phyloP scores from a whole-genome alignment of 2,888 invertebrate species.

The Ormyrus rosae region DNA sequence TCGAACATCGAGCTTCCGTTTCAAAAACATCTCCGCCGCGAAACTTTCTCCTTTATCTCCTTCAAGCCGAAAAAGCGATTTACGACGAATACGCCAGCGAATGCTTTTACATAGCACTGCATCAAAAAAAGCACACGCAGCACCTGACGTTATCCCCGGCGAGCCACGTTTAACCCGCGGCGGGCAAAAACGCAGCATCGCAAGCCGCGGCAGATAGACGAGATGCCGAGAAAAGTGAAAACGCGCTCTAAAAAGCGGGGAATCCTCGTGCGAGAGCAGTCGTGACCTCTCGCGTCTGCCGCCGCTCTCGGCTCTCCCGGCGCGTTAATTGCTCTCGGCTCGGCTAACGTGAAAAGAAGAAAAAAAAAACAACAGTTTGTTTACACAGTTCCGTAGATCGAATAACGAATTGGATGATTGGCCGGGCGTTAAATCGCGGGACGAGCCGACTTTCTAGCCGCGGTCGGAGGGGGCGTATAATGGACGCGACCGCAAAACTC shows the following conservation, averaged over 20 bases:
- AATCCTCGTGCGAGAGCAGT: neutral
- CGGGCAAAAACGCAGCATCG: neutral
- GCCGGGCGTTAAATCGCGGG: conserved; percentile 1
- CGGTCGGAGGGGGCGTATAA: too few species aligned
- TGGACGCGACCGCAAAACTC: conserved; percentile 3
- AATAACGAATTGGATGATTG: conserved; percentile 29
- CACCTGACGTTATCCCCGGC: too few species aligned
- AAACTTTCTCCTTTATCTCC: too few species aligned
- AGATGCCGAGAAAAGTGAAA: conserved; percentile 7
- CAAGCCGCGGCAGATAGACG: neutral
- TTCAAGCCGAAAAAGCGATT: too few species aligned
- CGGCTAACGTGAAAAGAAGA: neutral
- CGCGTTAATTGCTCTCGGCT: neutral
- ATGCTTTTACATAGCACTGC: too few species aligned
- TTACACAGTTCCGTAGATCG: neutral
- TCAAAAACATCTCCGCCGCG: too few species aligned
- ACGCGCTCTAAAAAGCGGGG: neutral
- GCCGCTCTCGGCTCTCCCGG: neutral
- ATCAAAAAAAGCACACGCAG: too few species aligned
- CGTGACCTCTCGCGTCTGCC: neutral
- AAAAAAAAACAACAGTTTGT: neutral
- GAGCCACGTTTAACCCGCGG: neutral
- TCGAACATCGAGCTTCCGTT: too few species aligned
- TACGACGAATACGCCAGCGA: too few species aligned
- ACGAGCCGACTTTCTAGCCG: neutral